Percentiles rank a stretch among this genome's conserved stretches.
phyloP scores from a whole-genome alignment of 2,888 invertebrate species.

The Graphium colonna region DNA sequence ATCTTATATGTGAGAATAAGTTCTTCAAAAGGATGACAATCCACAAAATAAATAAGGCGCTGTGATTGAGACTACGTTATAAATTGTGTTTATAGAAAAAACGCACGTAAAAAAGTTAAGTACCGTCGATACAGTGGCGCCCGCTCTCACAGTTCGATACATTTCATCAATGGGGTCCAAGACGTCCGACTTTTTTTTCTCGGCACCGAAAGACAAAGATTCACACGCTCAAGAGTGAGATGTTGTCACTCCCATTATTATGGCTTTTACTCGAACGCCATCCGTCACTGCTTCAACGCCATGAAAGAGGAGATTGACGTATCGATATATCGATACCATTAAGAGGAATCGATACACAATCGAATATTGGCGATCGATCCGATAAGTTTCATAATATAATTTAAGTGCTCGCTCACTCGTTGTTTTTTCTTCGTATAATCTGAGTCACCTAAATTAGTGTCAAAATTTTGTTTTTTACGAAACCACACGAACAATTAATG shows the following conservation, averaged over 20 bases:
- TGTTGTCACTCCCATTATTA: slow-evolving; percentile 45
- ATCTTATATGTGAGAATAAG: too few species aligned
- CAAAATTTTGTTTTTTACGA: slow-evolving; percentile 24
- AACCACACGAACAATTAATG: slow-evolving; percentile 55
- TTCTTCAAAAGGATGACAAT: too few species aligned
- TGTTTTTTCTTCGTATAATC: slow-evolving; percentile 23
- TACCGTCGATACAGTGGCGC: slow-evolving; percentile 54
- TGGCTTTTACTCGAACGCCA: slow-evolving; percentile 43
- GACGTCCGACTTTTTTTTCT: slow-evolving; percentile 34
- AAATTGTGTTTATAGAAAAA: slow-evolving; percentile 1
- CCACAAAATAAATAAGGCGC: too few species aligned
- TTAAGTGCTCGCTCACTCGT: slow-evolving; percentile 4
- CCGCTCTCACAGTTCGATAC: slow-evolving; percentile 61
- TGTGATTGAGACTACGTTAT: slow-evolving; percentile 22
- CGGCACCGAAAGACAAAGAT: slow-evolving; percentile 38
- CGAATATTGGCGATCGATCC: slow-evolving; percentile 10
- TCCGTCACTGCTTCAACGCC: slow-evolving; percentile 47
- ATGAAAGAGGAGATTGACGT: slow-evolving; percentile 47
- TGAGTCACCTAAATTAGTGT: slow-evolving; percentile 20
- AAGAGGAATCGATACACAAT: slow-evolving; percentile 17
- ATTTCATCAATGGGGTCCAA: slow-evolving; percentile 57
- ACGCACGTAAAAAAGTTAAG: slow-evolving; percentile 43
- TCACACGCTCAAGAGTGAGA: slow-evolving; percentile 64
- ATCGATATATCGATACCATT: slow-evolving; percentile 38
- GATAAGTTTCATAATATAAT: slow-evolving; percentile 13